Evolutionary conservation across 2,888 invertebrate species (phyloP).

Genomic region (Epinotia ramella): DNA sequence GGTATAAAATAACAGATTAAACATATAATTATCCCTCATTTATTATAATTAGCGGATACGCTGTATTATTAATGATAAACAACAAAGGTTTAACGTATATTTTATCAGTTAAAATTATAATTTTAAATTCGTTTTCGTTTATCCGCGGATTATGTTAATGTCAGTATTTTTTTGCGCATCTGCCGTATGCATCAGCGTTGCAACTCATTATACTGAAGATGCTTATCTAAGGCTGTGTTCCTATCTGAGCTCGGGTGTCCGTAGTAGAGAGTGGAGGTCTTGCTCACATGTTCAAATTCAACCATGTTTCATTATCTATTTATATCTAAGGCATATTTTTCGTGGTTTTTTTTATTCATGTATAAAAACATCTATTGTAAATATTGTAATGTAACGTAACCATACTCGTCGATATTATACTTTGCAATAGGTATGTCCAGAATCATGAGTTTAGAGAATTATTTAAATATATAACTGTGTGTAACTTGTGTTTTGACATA

Average conservation of each 20-base stretch:
- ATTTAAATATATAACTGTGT: too few relatives aligned
- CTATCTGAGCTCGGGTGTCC: conserved; percentile 4
- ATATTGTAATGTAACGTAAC: too few relatives aligned
- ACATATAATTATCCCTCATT: conserved; percentile 17
- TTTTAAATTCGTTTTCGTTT: conserved; percentile 37
- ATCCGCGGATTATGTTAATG: conserved; percentile 41
- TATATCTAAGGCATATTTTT: too few relatives aligned
- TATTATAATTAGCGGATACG: conserved; percentile 33
- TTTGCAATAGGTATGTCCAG: too few relatives aligned
- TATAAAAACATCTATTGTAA: too few relatives aligned
- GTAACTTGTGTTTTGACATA: too few relatives aligned
- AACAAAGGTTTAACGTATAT: conserved; percentile 28
- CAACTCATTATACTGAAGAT: conserved; percentile 38
- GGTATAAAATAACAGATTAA: neutral
- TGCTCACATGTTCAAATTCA: neutral
- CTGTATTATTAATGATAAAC: conserved; percentile 29
- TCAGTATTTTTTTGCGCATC: conserved; percentile 39
- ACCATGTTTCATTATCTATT: neutral
- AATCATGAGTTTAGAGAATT: too few relatives aligned
- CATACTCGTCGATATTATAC: too few relatives aligned
- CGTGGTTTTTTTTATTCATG: too few relatives aligned
- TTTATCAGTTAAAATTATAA: conserved; percentile 40
- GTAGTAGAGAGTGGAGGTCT: neutral
- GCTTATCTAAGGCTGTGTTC: conserved; percentile 16
- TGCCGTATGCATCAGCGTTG: conserved; percentile 34